A percentile compares a stretch with the other conserved stretches of the same genome.
Conservation (phyloP, 2,797 vertebrate genomes). For the Alcedo quadribrachys region DNA sequence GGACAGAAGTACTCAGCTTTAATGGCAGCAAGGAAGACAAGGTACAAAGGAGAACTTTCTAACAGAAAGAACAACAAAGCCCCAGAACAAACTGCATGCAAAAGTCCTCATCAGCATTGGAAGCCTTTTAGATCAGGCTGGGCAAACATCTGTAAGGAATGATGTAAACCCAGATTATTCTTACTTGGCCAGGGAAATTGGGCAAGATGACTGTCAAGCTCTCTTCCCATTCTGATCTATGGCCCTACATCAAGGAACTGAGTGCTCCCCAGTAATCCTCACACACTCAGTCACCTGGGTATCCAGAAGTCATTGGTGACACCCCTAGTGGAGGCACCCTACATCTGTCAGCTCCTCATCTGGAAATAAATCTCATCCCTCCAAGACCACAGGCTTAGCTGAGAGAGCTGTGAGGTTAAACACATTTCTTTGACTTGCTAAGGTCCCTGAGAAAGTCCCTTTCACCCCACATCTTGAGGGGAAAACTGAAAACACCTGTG, state of each 20-base stretch:
- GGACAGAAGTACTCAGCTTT: background rate
- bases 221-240: background rate
- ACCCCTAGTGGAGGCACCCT: background rate
- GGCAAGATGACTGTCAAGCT: background rate
- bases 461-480: background rate
- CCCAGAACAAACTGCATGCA: background rate
- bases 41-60: background rate
- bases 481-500: background rate
- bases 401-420: background rate
- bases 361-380: background rate
- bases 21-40: background rate
- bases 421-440: background rate
- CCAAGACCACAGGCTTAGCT: background rate
- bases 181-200: background rate
- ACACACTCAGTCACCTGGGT: background rate
- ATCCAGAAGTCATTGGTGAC: background rate
- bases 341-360: background rate
- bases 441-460: background rate
- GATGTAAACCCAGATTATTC: background rate
- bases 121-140: background rate
- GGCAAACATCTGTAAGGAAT: conserved; percentile 12
- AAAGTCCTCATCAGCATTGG: background rate
- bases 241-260: background rate
- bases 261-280: background rate
- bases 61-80: background rate